Percentiles rank a stretch among this genome's conserved stretches.
Conservation (phyloP, 2,888 invertebrate species). For the Eristalinus aeneus region DNA sequence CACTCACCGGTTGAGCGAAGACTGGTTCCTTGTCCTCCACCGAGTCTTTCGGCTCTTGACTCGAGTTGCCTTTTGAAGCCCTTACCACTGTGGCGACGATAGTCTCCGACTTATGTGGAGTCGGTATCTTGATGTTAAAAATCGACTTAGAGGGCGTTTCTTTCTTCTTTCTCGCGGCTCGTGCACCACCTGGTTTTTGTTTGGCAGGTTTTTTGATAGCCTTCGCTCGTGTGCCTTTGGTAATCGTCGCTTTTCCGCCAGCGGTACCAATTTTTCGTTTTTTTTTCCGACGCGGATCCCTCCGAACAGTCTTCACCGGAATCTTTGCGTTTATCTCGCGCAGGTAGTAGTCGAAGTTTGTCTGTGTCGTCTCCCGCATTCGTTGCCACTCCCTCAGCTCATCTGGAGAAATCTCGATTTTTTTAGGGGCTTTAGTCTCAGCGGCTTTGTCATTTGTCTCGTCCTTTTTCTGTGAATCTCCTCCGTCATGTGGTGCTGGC, state of each 20-base stretch:
- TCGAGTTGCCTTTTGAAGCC: slow-evolving; percentile 22
- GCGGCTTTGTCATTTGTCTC: slow-evolving; percentile 56
- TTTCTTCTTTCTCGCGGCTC: slow-evolving; percentile 33
- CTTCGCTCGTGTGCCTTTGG: slow-evolving; percentile 20
- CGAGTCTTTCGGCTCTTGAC: neutral
- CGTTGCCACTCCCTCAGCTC: slow-evolving; percentile 75
- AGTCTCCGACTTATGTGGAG: slow-evolving; percentile 72
- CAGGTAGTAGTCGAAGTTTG: slow-evolving; percentile 77
- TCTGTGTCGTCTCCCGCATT: slow-evolving; percentile 73
- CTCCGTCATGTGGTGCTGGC: slow-evolving; percentile 72
- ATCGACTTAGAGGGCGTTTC: slow-evolving; percentile 39
- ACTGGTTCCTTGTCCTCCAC: neutral
- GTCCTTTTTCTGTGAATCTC: slow-evolving; percentile 72
- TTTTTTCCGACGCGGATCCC: slow-evolving; percentile 61
- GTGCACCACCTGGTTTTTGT: slow-evolving; percentile 13
- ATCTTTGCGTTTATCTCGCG: slow-evolving; percentile 75
- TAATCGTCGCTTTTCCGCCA: neutral
- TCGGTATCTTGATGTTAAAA: slow-evolving; percentile 75
- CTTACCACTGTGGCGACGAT: slow-evolving; percentile 20
- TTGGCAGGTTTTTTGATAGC: slow-evolving; percentile 8
- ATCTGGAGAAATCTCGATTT: neutral
- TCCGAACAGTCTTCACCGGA: slow-evolving; percentile 32
- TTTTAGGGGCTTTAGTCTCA: slow-evolving; percentile 26
- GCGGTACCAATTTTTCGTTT: slow-evolving; percentile 49
- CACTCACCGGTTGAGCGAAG: slow-evolving; percentile 2